These are phyloP conservation scores for Trachelus stipa DNA, from an alignment of 2,888 invertebrate genomes.

Conservation along the genomic window DNA sequence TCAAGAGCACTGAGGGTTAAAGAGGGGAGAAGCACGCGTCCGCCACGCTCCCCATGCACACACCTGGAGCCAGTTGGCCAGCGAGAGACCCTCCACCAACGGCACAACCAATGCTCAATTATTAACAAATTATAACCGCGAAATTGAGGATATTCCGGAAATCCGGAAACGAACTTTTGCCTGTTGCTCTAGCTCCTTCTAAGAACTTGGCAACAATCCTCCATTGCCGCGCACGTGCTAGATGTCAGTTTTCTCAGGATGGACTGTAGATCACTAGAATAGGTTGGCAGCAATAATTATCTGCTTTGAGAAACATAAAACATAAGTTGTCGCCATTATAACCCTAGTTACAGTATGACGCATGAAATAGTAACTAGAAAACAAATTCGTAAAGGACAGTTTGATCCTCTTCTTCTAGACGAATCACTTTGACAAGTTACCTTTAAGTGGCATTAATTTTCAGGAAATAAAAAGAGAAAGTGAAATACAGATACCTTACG, in stretches of 20 bases:
- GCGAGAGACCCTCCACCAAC: conserved; percentile 43
- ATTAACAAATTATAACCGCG: conserved; percentile 60
- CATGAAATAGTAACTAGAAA: background rate
- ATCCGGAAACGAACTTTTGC: conserved; percentile 45
- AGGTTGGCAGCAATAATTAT: background rate
- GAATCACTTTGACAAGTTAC: background rate
- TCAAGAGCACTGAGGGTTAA: conserved; percentile 22
- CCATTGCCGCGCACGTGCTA: background rate
- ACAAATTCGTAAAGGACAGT: background rate
- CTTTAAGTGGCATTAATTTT: background rate
- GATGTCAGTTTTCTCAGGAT: background rate
- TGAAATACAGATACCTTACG: conserved; percentile 1
- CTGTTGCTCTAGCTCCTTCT: background rate
- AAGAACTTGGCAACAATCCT: background rate
- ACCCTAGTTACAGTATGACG: background rate
- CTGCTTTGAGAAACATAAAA: background rate
- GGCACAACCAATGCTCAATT: conserved; percentile 57
- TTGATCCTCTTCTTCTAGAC: background rate
- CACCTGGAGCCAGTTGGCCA: conserved; percentile 63
- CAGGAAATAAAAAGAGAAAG: background rate
- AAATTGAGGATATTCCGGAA: conserved; percentile 55
- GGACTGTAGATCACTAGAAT: background rate
- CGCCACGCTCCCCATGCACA: conserved; percentile 56
- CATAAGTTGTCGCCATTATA: background rate
- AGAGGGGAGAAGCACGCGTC: conserved; percentile 61